Evolutionary conservation across 2,113 vertebrate species (phyloP).

Genomic region (Gallinago undulata): DNA sequence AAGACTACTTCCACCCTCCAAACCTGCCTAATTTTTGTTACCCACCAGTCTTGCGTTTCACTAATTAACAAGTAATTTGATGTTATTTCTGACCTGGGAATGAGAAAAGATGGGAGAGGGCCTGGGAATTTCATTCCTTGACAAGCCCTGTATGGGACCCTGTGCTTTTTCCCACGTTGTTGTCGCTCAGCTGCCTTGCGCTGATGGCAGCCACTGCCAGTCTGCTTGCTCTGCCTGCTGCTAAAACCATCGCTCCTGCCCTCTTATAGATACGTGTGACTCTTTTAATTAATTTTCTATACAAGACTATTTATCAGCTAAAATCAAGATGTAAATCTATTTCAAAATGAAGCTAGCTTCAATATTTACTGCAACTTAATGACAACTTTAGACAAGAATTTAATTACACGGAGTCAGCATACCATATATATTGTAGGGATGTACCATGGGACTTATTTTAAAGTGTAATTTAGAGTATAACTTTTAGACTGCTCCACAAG

Average conservation of each 20-base stretch:
- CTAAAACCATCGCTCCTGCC: not conserved
- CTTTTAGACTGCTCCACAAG: not conserved
- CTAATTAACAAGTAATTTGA: not conserved
- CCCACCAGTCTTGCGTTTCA: not conserved
- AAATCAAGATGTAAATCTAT: slow-evolving; percentile 24
- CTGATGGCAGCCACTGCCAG: not conserved
- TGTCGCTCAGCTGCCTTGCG: not conserved
- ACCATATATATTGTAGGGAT: not conserved
- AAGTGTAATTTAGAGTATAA: not conserved
- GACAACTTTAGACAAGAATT: slow-evolving; percentile 41
- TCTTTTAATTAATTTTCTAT: slow-evolving; percentile 24
- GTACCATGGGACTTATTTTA: not conserved
- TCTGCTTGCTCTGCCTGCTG: not conserved
- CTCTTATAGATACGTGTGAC: not conserved
- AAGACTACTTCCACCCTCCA: not conserved
- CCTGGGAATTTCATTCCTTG: not conserved
- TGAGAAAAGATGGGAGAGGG: not conserved
- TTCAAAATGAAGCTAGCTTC: not conserved
- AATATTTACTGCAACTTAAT: slow-evolving; percentile 40
- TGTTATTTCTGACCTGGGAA: not conserved
- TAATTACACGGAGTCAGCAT: not conserved
- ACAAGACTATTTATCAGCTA: not conserved
- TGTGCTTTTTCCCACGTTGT: not conserved
- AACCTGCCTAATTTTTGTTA: not conserved
- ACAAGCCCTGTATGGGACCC: not conserved